Evolutionary conservation across 2,888 invertebrate species (phyloP), one percentile per base, ranked within the genome.

Genomic region (Cactoblastis cactorum): DNA sequence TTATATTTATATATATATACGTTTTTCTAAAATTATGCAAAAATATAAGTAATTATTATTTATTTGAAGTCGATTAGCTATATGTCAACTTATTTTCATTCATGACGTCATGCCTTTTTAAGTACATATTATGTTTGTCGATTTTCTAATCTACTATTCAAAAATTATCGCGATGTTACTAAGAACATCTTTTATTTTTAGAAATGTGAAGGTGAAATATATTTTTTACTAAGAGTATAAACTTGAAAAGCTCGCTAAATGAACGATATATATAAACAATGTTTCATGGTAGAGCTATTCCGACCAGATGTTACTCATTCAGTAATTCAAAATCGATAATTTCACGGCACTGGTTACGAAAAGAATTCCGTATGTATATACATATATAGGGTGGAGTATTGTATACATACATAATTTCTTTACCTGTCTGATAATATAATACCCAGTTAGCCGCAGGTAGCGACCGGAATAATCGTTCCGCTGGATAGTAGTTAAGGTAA

Each of bases 401-500:
- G 17, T 28, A 43, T 43, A 43, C 41, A 41, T 61, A 65, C 64
- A 74, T 72, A 71, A 75, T 74, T 66, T 73, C 64, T 71, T 75
- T 85, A 86, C 86, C 85, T 86, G 84, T 63, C 67, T 62, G 77
- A 79, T 83, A 79, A 80, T 73, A 63, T 61, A n/a, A n/a, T n/a
- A n/a, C 64, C 65, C 69, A 67, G 74, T 72, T 66, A 73, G 67
- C 68, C 67, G 79, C 85, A 83, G 84, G 84, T 81, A 84, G 81
- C 69, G 68, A 72, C 71, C 71, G 74, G 72, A 76, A 77, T 75
- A 78, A 78, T 80, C 72, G 74, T 75, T 71, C 68, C 63, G 62
- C 55, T 64, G 54, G 59, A 60, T 63, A 65, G 61, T 63, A 67
- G 65, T 67, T 63, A n/a, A n/a, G 61, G 61, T 59, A 62, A 56